A percentile compares a stretch with the other conserved stretches of the same genome.
These are phyloP conservation scores for Muscicapa adusta DNA, from an alignment of 2,113 vertebrate species.

Conservation along the genomic window DNA sequence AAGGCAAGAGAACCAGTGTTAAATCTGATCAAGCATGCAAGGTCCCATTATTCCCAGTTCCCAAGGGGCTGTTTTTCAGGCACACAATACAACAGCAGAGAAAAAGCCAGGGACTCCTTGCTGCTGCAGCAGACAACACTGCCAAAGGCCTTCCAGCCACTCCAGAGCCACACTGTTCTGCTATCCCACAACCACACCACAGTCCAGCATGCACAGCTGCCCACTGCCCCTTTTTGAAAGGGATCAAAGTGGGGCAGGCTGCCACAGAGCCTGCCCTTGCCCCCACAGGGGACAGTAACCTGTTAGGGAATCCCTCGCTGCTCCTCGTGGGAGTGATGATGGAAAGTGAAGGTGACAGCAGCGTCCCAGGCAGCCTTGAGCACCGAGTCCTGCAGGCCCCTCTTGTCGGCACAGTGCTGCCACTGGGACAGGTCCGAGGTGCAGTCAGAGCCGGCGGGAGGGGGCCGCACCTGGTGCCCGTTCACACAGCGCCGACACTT, in stretches of 20 bases:
- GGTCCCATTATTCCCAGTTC: neutral
- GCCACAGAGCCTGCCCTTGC: neutral
- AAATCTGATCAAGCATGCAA: neutral
- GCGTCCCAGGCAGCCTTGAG: conserved; percentile 89
- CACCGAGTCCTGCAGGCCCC: conserved; percentile 84
- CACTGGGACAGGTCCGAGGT: conserved; percentile 92
- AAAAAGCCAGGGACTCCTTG: neutral
- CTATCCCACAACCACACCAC: neutral
- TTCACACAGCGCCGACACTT: conserved; percentile 91
- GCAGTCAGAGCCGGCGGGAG: conserved; percentile 83
- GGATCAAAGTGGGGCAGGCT: neutral
- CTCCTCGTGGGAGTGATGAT: conserved; percentile 91
- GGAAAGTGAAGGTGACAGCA: conserved; percentile 88
- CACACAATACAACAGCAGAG: neutral
- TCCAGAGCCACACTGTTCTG: rapidly evolving
- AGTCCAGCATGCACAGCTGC: neutral
- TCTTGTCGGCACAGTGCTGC: conserved; percentile 88
- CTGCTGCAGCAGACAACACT: neutral
- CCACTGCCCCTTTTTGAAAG: neutral
- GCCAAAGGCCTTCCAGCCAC: neutral
- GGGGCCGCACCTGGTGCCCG: conserved; percentile 79
- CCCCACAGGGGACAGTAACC: neutral
- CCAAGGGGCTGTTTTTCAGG: neutral
- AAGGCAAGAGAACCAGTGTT: neutral
- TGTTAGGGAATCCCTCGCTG: conserved; percentile 78